Evolutionary conservation across 2,797 vertebrate genomes (phyloP), one percentile per base, ranked within the genome.

Genomic region (Platalea minor): DNA sequence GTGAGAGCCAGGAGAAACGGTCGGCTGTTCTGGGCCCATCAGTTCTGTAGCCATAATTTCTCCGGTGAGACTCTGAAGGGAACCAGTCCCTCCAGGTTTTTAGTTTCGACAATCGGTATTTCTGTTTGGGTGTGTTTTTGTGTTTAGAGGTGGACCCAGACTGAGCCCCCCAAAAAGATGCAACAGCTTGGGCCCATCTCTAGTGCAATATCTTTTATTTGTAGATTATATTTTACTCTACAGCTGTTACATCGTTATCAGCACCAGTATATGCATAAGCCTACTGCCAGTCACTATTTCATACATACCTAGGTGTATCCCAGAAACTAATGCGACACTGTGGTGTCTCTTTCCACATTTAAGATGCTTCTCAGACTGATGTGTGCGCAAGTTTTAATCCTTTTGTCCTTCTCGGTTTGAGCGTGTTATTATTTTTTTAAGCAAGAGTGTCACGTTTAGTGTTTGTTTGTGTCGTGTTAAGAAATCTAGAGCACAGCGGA

Each of bases 211-310:
- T 76, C 31, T 95, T 93, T 85, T 60, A 64, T 88, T 83, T 76
- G 65, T 93, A 90, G 86, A 31, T 78, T 85, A 31, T 93, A 96
- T 97, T 93, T 93, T 97, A 96, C 53, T 83, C 77, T 88, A 43
- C 94, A 87, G 89, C 64, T 89, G 54, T 93, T 94, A 39, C 69
- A 39, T 54, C 16, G 21, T 89, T 97, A 96, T 94, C 91, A 79
- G 79, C 91, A 96, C 89, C 92, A 91, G 51, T 95, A 95, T 96
- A 97, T 29, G 51, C 88, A 86, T 94, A 87, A 93, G 96, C 73
- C 78, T 97, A 72, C 93, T 91, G 89, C 95, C 95, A 96, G 70
- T 85, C 96, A 93, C 81, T 92, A 90, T 81, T 83, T 76, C 95
- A 67, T 90, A 87, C 8, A 20, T 86, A 70, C 85, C 74, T 46